Base-by-base conservation (phyloP, 2,888 invertebrate species). In the Hydrotaea cyrtoneurina region DNA sequence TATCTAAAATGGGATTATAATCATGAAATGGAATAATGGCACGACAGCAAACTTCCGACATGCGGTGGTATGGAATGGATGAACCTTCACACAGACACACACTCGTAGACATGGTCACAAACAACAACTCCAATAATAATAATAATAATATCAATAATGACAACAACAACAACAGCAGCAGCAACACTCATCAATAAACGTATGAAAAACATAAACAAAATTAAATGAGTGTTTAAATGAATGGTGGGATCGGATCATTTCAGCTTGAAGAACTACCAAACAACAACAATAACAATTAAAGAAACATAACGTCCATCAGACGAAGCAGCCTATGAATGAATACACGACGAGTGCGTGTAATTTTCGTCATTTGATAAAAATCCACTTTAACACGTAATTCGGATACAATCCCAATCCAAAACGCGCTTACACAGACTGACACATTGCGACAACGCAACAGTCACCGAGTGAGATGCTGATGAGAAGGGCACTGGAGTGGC, bases 211-310 rank as follows among this genome's bases (percentile, higher is more conserved):
- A 59, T 59, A 59, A 59, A 59, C 43, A 66, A 39, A 19, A 43
- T 66, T 17, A 72, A 72, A 72, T 59, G 57, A 59, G 59, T 39
- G 57, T 57, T 73, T 73, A 66, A 76, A 64, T 66, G 76, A 36
- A 21, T 66, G 53, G 39, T 2, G 17, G 23, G 8, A 46, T 73
- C n/a, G 77, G 80, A 85, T 82, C 79, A 85, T 79, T 74, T 79
- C n/a, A n/a, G 75, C 66, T 46, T 76, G 59, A 76, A 74, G 82
- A 76, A 62, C 43, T 77, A 82, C 59, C 59, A 81, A 88, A 86
- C 84, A 87, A 85, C 87, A 87, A 39, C 78, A 80, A 85, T 75
- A 83, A 75, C 75, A 80, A 73, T 62, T 71, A 55, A 82, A 82
- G 77, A 80, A 78, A 86, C 83, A 83, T 50, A 66, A 66, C 11